phyloP scores from a whole-genome alignment of 2,113 vertebrate species.

The Lepisosteus osseus region DNA sequence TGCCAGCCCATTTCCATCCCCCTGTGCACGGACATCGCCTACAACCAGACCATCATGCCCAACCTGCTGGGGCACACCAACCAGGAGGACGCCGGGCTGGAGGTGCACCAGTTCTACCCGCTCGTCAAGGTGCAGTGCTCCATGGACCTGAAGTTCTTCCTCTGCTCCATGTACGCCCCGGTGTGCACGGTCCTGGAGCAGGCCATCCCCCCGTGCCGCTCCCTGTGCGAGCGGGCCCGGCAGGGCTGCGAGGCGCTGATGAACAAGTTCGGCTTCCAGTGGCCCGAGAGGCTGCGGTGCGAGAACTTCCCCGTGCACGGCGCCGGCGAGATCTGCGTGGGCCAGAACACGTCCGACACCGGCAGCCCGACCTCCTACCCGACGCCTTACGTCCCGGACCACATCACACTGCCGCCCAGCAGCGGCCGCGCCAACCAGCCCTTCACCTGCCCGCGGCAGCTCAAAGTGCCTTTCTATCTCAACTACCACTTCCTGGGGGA shows the following conservation, averaged over 20 bases:
- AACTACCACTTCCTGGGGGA: slow-evolving; percentile 84
- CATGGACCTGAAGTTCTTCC: slow-evolving; percentile 82
- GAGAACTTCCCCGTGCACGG: slow-evolving; percentile 80
- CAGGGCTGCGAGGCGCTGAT: slow-evolving; percentile 88
- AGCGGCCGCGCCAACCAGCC: slow-evolving; percentile 41
- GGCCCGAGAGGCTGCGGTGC: slow-evolving; percentile 78
- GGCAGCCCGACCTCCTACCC: slow-evolving; percentile 60
- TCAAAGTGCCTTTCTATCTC: slow-evolving; percentile 82
- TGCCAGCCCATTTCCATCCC: slow-evolving; percentile 90
- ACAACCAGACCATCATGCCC: slow-evolving; percentile 87
- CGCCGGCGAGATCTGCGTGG: slow-evolving; percentile 79
- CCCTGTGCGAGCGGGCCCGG: slow-evolving; percentile 76
- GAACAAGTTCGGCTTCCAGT: slow-evolving; percentile 86
- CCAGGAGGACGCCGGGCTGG: slow-evolving; percentile 82
- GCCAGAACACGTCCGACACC: slow-evolving; percentile 76
- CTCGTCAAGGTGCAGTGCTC: slow-evolving; percentile 89
- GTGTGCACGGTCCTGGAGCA: slow-evolving; percentile 83
- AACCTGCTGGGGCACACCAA: slow-evolving; percentile 82
- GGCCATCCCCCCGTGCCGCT: slow-evolving; percentile 79
- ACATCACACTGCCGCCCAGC: slow-evolving; percentile 51
- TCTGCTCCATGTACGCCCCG: slow-evolving; percentile 83
- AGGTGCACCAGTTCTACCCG: slow-evolving; percentile 88
- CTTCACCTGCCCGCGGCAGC: slow-evolving; percentile 83
- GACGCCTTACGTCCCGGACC: slow-evolving; percentile 50
- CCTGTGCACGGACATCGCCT: slow-evolving; percentile 83